phyloP scores from a whole-genome alignment of 2,797 vertebrate species.

The Astyanax mexicanus region DNA sequence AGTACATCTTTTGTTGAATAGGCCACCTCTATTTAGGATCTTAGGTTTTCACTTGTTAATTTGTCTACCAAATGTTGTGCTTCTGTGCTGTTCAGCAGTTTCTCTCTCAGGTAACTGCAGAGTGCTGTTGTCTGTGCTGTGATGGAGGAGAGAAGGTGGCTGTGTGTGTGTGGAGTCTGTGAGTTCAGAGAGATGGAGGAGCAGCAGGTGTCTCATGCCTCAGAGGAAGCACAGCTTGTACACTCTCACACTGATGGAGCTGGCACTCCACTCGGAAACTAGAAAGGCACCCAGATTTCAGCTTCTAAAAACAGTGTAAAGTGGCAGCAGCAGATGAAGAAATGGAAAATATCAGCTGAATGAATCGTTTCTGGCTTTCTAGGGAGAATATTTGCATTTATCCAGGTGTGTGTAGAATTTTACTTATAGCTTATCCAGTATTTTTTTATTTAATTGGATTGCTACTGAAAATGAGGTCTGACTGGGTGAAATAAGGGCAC shows the following conservation, averaged over 20 bases:
- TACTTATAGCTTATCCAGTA: no score
- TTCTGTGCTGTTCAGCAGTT: background rate
- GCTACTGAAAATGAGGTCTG: no score
- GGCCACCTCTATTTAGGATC: no score
- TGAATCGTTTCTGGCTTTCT: no score
- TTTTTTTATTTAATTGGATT: no score
- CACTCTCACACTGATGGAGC: background rate
- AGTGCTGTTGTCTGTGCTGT: background rate
- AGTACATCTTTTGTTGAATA: no score
- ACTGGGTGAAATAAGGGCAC: no score
- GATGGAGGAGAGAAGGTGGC: background rate
- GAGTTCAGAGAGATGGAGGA: background rate
- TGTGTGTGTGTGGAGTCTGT: background rate
- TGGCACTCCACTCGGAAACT: background rate
- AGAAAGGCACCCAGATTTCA: background rate
- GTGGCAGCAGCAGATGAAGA: no score
- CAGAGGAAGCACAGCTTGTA: slow-evolving; percentile 3
- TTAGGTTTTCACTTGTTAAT: background rate
- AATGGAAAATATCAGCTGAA: no score
- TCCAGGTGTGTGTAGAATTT: no score
- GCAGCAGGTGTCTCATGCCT: background rate
- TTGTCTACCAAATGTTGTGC: background rate
- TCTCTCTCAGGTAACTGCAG: background rate
- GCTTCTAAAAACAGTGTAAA: no score
- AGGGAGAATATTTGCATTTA: no score